Percentiles rank a stretch among this genome's conserved stretches.
Conservation (phyloP, 2,888 invertebrate genomes). For the Amphipoea lucens region DNA sequence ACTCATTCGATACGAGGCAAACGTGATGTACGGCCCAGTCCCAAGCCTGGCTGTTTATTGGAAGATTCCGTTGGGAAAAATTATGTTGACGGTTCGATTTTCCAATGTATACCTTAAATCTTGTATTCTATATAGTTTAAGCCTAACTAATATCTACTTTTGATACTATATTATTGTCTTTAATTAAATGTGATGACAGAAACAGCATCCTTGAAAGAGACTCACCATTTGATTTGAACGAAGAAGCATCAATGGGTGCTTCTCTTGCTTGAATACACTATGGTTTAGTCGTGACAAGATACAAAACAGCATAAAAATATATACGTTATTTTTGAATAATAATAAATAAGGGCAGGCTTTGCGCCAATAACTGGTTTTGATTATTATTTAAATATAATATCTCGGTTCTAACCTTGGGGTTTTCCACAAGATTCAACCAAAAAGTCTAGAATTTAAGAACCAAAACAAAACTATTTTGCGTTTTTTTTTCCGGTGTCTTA, state of each 20-base stretch:
- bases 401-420: neutral
- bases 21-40: neutral
- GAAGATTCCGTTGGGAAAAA: neutral
- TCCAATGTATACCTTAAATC: neutral
- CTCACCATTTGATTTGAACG: conserved; percentile 96
- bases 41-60: neutral
- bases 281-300: neutral
- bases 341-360: neutral
- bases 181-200: neutral
- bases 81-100: neutral
- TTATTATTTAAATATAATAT: neutral
- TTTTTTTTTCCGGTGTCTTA: too few species aligned
- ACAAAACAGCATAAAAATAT: neutral
- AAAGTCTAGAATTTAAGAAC: neutral
- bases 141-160: conserved; percentile 53
- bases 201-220: conserved; percentile 36
- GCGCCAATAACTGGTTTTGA: neutral
- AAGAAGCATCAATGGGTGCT: conserved; percentile 96
- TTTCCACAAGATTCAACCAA: neutral
- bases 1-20: too few species aligned
- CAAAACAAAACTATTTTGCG: neutral
- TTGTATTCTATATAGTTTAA: too few species aligned
- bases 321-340: neutral
- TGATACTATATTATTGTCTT: conserved; percentile 18
- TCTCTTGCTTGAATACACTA: conserved; percentile 94